phyloP scores from a whole-genome alignment of 2,113 vertebrate species.

The Gobius niger region DNA sequence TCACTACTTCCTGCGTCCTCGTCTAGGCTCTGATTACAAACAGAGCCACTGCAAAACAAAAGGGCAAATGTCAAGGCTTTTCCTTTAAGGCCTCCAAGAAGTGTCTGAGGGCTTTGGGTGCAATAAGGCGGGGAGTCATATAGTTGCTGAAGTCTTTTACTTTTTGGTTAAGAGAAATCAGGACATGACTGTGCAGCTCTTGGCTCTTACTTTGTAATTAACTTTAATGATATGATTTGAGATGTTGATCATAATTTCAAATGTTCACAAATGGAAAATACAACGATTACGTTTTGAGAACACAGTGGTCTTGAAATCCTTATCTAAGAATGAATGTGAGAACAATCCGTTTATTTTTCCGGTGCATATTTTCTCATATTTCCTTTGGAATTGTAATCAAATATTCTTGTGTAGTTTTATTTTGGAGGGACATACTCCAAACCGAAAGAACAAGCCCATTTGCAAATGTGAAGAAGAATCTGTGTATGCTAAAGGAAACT shows the following conservation, averaged over 20 bases:
- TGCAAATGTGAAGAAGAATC: too few species aligned
- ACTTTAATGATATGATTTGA: constrained; percentile 7
- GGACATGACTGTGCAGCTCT: background rate
- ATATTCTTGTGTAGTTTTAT: too few species aligned
- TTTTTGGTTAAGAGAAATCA: background rate
- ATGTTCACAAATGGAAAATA: constrained; percentile 2
- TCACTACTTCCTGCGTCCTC: constrained; percentile 22
- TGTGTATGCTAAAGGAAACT: too few species aligned
- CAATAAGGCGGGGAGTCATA: too few species aligned
- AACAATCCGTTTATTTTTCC: background rate
- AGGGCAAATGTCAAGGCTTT: constrained; percentile 50
- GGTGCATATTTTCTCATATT: too few species aligned
- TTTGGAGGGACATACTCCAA: too few species aligned
- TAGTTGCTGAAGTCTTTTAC: background rate
- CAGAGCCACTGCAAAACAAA: constrained; percentile 34
- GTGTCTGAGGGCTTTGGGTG: background rate
- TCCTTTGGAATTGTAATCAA: too few species aligned
- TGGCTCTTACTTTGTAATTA: background rate
- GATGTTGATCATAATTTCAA: background rate
- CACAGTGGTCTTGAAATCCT: background rate
- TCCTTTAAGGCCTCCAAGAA: constrained; percentile 23
- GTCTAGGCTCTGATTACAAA: constrained; percentile 2
- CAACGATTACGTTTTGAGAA: background rate
- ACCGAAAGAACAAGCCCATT: too few species aligned
- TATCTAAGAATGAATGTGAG: background rate